Conservation (phyloP, 2,113 vertebrate species). For the Chionomys nivalis region DNA sequence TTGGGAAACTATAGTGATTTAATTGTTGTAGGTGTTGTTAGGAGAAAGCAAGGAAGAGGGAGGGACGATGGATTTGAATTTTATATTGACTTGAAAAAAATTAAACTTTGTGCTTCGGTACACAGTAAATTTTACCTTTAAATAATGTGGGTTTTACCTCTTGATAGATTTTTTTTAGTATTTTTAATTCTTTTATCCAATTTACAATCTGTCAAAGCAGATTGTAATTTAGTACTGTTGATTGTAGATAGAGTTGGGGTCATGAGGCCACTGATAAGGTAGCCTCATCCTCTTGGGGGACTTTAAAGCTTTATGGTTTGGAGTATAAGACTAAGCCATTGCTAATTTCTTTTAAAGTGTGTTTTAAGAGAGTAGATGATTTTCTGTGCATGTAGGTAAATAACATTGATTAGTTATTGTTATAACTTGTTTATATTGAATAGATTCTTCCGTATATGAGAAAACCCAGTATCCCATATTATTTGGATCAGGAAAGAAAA, state of each 20-base stretch:
- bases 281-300: conserved; percentile 62
- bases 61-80: conserved; percentile 17
- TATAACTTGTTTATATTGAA: conserved; percentile 8
- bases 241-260: conserved; percentile 84
- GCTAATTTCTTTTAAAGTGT: conserved; percentile 70
- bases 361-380: background rate
- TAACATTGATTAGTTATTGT: background rate
- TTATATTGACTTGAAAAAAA: conserved; percentile 33
- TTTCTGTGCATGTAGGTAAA: background rate
- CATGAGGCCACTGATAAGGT: conserved; percentile 74
- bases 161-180: conserved; percentile 78
- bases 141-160: conserved; percentile 62
- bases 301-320: conserved; percentile 64
- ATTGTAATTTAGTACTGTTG: conserved; percentile 83
- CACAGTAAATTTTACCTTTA: conserved; percentile 45
- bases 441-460: conserved; percentile 5
- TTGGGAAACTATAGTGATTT: background rate
- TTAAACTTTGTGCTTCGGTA: background rate
- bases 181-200: conserved; percentile 80
- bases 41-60: conserved; percentile 11
- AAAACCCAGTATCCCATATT: conserved; percentile 25
- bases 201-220: conserved; percentile 74
- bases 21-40: conserved; percentile 34
- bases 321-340: conserved; percentile 38
- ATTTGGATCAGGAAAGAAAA: conserved; percentile 15